Base-by-base conservation (phyloP, 1,140 invertebrate species). In the Bombus pyrosoma region DNA sequence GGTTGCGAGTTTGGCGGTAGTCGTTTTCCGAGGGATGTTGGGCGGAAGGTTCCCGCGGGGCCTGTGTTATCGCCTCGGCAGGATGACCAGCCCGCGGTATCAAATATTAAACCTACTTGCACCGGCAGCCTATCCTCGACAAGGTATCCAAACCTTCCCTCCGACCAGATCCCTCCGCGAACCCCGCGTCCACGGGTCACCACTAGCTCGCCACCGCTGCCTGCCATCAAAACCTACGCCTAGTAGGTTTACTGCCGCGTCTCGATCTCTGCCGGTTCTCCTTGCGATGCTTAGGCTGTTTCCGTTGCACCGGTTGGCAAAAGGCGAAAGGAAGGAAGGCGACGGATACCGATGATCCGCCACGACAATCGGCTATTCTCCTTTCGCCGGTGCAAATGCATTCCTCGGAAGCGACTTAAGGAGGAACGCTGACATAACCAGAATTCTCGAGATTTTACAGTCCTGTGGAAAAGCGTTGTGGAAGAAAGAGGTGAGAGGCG, bases 51-150 rank as follows among this genome's bases (percentile, higher is more conserved):
- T 95, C 94, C 94, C 94, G 94, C 91, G 95, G 94, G 95, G 94
- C 91, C 93, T 93, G 94, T 95, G 94, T 95, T 95, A 95, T 95
- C 95, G 94, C 94, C 95, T 95, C 93, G 93, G 90, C 94, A 95
- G 94, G 94, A 95, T 95, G 95, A 95, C 95, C 95, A 95, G 93
- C 92, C 93, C 93, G 93, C 94, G 92, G 87, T 94, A 95, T 95
- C 93, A 95, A 95, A 95, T 95, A 95, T 95, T 95, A 95, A 95
- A 94, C 91, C 90, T 93, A 94, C 94, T 95, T 95, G 94, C 93
- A 95, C 91, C 92, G 88, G 87, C 89, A 85, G 91, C 91, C 87
- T 89, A 92, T 90, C 91, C 91, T 89, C 89, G 88, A 89, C 91
- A 91, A 91, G 88, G 76, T 89, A 87, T 91, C 91, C 87, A 88